Conservation (phyloP, 2,113 vertebrate genomes). For the Misgurnus anguillicaudatus region DNA sequence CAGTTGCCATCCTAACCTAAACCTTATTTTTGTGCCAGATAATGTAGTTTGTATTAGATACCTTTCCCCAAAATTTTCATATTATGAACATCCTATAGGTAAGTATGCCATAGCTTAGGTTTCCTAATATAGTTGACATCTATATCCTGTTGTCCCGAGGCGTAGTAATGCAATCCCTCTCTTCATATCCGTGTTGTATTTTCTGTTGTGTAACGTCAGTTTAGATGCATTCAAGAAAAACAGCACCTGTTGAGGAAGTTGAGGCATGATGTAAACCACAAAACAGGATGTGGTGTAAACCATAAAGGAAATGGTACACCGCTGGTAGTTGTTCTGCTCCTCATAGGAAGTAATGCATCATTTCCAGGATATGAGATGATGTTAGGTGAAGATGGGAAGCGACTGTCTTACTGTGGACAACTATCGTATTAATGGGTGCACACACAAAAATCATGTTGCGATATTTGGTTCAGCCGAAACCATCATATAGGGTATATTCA, state of each 20-base stretch:
- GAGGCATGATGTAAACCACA: conserved; percentile 24
- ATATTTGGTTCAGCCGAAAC: no score
- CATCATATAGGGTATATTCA: no score
- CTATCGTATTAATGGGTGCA: no score
- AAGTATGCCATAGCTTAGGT: background rate
- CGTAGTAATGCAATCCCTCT: background rate
- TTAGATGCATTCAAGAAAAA: conserved; percentile 21
- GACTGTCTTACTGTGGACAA: background rate
- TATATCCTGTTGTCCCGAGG: background rate
- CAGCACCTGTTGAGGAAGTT: conserved; percentile 47
- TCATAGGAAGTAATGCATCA: conserved; percentile 26
- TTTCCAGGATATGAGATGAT: conserved; percentile 24
- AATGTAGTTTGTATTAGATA: no score
- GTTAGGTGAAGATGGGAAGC: background rate
- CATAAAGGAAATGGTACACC: conserved; percentile 52
- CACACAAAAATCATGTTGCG: no score
- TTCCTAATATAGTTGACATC: background rate
- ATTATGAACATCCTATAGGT: background rate
- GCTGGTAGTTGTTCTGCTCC: conserved; percentile 31
- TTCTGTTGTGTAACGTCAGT: conserved; percentile 1
- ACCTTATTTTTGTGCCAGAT: no score
- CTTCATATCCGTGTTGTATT: background rate
- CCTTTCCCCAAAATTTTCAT: no score
- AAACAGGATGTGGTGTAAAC: conserved; percentile 50
- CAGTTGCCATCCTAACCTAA: no score